Percentiles rank a stretch among this genome's conserved stretches.
These are phyloP conservation scores for Emys orbicularis DNA, from an alignment of 2,797 vertebrate genomes.

Conservation along the genomic window DNA sequence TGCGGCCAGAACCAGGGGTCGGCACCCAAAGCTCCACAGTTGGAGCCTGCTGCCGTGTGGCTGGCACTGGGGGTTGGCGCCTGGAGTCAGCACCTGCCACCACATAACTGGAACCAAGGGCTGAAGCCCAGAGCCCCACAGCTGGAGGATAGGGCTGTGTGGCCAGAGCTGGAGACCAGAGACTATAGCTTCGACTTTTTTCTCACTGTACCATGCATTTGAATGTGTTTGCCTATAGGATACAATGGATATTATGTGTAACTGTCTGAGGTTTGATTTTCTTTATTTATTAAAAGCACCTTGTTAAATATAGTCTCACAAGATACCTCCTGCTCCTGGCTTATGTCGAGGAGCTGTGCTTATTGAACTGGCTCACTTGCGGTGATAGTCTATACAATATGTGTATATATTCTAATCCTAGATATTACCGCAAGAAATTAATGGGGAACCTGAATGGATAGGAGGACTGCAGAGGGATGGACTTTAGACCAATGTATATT, in stretches of 20 bases:
- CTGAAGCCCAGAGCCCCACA: no score
- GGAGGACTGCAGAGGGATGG: accelerated
- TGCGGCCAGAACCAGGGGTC: no score
- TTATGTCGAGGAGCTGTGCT: neutral
- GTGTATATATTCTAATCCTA: no score
- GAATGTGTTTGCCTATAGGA: neutral
- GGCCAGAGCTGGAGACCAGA: no score
- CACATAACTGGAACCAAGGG: no score
- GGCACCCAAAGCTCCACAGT: no score
- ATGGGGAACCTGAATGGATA: neutral
- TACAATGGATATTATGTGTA: accelerated
- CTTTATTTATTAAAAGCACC: neutral
- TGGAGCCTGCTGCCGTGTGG: no score
- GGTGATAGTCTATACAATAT: neutral
- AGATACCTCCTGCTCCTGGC: accelerated
- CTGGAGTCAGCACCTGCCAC: no score
- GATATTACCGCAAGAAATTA: neutral
- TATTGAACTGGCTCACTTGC: neutral
- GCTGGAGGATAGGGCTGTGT: neutral
- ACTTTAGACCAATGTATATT: neutral
- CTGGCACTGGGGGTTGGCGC: no score
- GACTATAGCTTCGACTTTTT: neutral
- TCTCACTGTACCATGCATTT: neutral
- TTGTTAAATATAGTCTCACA: accelerated
- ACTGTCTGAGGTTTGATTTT: accelerated